Evolutionary conservation across 2,888 invertebrate genomes (phyloP), one percentile per base, ranked within the genome.

Genomic region (Sarcophaga subvicina): DNA sequence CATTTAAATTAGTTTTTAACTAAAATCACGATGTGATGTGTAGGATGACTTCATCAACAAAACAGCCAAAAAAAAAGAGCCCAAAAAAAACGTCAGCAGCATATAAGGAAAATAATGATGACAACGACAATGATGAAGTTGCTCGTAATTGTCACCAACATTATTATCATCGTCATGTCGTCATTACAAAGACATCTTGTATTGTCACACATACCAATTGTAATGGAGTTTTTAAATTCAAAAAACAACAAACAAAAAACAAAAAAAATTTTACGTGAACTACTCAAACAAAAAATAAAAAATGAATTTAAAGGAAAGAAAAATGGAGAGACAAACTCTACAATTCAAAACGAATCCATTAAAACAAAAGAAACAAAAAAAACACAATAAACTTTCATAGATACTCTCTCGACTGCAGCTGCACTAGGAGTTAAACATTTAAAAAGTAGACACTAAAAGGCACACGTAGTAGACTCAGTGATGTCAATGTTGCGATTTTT

Each of bases 31-130:
- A 87, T 88, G 37, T 37, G 88, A 86, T 89, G 88, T 89, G 88
- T 88, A 88, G 88, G 89, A 89, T 87, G 89, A 88, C 88, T 86
- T 88, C 86, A 89, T 88, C 86, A 83, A 70, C 83, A 78, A 62
- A 49, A 54, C 67, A 59, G 5, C 60, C 49, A 20, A 63, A 54
- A 37, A 25, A 25, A 72, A 17, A 54, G 11, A 49, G 12, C 12
- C 12, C 11, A 11, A 49, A 49, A 12, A 54, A 54, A 12, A 54
- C 17, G 17, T 14, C 17, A 54, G 17, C 37, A 37, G 2, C 37
- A 10, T 37, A 37, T 37, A 37, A 37, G 37, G 37, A 37, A 37
- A 37, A 2, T 45, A 45, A 59, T 27, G n/a, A 54, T 54, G n/a
- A 49, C 5, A 45, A 67, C 54, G n/a, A 78, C 63, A 11, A 63